Conservation (phyloP, 2,797 vertebrate genomes). For the Valencia hispanica region DNA sequence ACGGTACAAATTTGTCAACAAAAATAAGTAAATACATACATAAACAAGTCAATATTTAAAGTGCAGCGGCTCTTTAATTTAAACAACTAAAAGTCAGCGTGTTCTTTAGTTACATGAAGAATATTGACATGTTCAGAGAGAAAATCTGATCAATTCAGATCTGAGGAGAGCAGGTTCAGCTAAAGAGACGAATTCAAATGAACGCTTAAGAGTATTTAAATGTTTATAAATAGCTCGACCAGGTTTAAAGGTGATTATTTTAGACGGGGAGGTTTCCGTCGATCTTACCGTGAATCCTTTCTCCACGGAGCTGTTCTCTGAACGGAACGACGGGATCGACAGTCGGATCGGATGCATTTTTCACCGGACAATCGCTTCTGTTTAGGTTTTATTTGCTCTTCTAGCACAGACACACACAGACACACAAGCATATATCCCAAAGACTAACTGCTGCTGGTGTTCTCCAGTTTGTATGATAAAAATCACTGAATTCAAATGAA, state of each 20-base stretch:
- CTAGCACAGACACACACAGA: neutral
- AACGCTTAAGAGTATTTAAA: neutral
- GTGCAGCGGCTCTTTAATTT: neutral
- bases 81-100: neutral
- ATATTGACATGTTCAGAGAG: neutral
- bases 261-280: constrained; percentile 6
- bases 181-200: neutral
- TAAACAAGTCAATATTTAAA: neutral
- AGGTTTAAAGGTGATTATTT: neutral
- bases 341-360: constrained; percentile 84
- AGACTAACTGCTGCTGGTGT: constrained; percentile 41
- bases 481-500: constrained; percentile 42
- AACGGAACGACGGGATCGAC: constrained; percentile 93
- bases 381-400: neutral
- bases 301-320: constrained; percentile 90
- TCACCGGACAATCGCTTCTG: neutral
- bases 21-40: neutral
- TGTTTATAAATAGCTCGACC: neutral
- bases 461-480: constrained; percentile 45
- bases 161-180: neutral
- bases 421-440: neutral
- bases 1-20: neutral
- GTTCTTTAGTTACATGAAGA: neutral
- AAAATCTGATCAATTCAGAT: neutral
- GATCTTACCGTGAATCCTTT: constrained; percentile 93